These are phyloP conservation scores for Eolophus roseicapilla DNA, from an alignment of 2,113 vertebrate genomes.

Conservation along the genomic window DNA sequence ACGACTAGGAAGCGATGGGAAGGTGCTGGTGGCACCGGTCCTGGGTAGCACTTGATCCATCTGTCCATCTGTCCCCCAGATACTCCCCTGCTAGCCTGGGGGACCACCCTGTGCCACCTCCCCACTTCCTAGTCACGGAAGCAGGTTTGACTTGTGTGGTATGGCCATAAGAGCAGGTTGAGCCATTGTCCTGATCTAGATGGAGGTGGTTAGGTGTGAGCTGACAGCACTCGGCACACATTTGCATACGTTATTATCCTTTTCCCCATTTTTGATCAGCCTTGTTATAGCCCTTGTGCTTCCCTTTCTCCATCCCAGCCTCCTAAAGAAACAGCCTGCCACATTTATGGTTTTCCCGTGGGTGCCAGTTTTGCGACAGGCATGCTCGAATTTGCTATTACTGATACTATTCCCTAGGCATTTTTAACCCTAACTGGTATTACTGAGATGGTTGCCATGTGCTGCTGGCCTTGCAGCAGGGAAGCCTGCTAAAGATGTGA, in stretches of 20 bases:
- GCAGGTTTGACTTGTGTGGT: background rate
- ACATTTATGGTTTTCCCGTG: background rate
- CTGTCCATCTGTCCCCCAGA: background rate
- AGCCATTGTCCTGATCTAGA: background rate
- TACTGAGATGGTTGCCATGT: background rate
- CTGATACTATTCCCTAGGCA: background rate
- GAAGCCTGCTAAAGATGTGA: background rate
- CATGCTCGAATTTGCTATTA: background rate
- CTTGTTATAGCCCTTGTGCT: background rate
- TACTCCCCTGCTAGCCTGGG: background rate
- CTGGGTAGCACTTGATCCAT: background rate
- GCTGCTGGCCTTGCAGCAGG: background rate
- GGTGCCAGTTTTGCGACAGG: background rate
- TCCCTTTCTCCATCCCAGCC: background rate
- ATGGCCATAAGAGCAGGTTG: background rate
- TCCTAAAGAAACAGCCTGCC: background rate
- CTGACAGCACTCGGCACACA: accelerated
- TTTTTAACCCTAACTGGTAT: background rate
- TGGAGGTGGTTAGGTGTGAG: accelerated
- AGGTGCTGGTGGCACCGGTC: background rate
- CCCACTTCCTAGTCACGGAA: background rate
- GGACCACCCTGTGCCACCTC: background rate
- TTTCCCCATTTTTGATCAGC: background rate
- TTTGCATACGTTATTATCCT: background rate
- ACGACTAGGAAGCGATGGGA: background rate